phyloP scores from a whole-genome alignment of 2,113 vertebrate genomes.

The Podilymbus podiceps region DNA sequence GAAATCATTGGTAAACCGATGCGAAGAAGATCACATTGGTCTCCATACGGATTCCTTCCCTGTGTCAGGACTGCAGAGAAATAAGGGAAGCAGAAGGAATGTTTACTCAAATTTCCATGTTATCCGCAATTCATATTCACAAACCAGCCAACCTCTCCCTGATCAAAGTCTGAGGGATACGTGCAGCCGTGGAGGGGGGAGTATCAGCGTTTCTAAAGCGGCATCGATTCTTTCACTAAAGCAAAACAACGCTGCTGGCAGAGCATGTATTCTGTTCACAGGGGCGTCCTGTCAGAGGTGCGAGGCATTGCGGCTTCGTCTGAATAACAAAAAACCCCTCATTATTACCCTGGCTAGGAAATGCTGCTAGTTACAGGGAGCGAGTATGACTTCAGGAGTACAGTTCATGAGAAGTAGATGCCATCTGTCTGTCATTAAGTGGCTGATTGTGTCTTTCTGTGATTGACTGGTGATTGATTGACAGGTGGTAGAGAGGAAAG shows the following conservation, averaged over 20 bases:
- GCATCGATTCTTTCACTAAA: neutral
- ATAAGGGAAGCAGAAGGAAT: neutral
- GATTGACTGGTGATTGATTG: conserved; percentile 72
- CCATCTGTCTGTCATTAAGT: conserved; percentile 68
- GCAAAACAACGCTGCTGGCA: neutral
- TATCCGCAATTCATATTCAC: conserved; percentile 30
- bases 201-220: neutral
- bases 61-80: conserved; percentile 12
- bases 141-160: neutral
- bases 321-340: conserved; percentile 68
- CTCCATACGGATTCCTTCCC: neutral
- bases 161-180: neutral
- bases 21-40: conserved; percentile 35
- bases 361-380: conserved; percentile 45
- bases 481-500: conserved; percentile 53
- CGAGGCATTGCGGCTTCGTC: neutral
- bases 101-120: neutral
- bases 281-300: conserved; percentile 20
- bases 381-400: conserved; percentile 45
- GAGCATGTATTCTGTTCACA: conserved; percentile 13
- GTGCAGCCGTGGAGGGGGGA: neutral
- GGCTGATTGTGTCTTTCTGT: conserved; percentile 42
- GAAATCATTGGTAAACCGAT: conserved; percentile 53
- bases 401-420: conserved; percentile 68
- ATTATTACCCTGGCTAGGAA: conserved; percentile 28